Base-by-base conservation (phyloP, 1,140 invertebrate species). In the Drosophila tropicalis region DNA sequence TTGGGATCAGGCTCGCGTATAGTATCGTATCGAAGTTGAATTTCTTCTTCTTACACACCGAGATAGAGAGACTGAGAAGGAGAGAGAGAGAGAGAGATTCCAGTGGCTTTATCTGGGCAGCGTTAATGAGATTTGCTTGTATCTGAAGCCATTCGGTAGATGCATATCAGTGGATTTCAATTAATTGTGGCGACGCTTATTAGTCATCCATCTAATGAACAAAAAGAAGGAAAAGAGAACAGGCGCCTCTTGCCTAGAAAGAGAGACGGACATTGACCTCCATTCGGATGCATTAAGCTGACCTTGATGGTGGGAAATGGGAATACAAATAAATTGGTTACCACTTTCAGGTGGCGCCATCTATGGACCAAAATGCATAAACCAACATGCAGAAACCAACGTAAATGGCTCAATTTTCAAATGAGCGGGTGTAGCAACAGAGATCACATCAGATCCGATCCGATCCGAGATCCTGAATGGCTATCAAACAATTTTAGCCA, bases 101-200 rank as follows among this genome's bases (percentile, higher is more conserved):
- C 83, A 89, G 84, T 87, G 83, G 83, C 80, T 87, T 87, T 87
- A 87, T 89, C 84, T 84, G 85, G 70, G 84, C 81, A 58, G 81
- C 85, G 85, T 89, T 89, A 89, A 89, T 89, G 84, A 89, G 84
- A 89, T 89, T 89, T 89, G 84, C 84, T 89, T 89, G 84, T 89
- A 89, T 89, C 84, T 89, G 85, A 71, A 84, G 85, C 84, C 84
- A 89, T 89, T 89, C 84, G 81, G 85, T 72, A 89, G 84, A 89
- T 89, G 81, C 81, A 71, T 89, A 89, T 89, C 84, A 84, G 84
- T 78, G 81, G 84, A 73, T 89, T 89, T 89, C 84, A 89, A 89
- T 89, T 89, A 89, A 89, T 89, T 89, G 85, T 89, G 84, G 84
- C 77, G 84, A 89, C 85, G 84, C 85, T 90, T 89, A 89, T 89